A percentile compares a stretch with the other conserved stretches of the same genome.
phyloP scores from a whole-genome alignment of 53 echinoderm and acorn worm genomes.

The Stichopus horrens region DNA sequence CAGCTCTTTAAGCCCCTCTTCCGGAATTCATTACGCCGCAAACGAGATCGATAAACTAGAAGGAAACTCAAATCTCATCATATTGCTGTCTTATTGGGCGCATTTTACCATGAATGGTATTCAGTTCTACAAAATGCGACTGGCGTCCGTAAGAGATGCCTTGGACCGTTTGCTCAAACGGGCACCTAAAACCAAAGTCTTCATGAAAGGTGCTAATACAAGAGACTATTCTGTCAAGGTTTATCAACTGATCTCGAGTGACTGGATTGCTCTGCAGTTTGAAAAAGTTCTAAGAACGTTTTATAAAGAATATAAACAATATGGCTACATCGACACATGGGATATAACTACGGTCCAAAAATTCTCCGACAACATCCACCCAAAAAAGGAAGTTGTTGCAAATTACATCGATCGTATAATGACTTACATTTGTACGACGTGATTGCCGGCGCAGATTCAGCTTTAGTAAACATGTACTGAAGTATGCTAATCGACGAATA shows the following conservation, averaged over 20 bases:
- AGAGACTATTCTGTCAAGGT: background rate
- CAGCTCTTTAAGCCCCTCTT: background rate
- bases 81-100: slow-evolving; percentile 33
- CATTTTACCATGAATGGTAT: slow-evolving; percentile 18
- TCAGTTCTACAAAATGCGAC: background rate
- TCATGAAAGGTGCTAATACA: slow-evolving; percentile 20
- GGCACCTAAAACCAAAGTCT: background rate
- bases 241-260: slow-evolving; percentile 1
- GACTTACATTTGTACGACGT: slow-evolving; percentile 17
- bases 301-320: background rate
- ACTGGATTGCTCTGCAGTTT: slow-evolving; percentile 14
- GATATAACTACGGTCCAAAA: slow-evolving; percentile 20
- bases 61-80: background rate
- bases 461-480: no score
- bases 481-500: no score
- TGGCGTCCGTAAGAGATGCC: background rate
- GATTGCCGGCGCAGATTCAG: no score
- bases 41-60: slow-evolving; percentile 13
- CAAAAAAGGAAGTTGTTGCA: background rate
- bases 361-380: slow-evolving; percentile 13
- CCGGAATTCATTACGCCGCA: slow-evolving; percentile 18
- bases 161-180: background rate
- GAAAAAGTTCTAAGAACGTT: background rate
- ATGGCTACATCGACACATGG: slow-evolving; percentile 25
- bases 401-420: slow-evolving; percentile 13